Conservation (phyloP, 2,888 invertebrate species). For the Peribatodes rhomboidaria region DNA sequence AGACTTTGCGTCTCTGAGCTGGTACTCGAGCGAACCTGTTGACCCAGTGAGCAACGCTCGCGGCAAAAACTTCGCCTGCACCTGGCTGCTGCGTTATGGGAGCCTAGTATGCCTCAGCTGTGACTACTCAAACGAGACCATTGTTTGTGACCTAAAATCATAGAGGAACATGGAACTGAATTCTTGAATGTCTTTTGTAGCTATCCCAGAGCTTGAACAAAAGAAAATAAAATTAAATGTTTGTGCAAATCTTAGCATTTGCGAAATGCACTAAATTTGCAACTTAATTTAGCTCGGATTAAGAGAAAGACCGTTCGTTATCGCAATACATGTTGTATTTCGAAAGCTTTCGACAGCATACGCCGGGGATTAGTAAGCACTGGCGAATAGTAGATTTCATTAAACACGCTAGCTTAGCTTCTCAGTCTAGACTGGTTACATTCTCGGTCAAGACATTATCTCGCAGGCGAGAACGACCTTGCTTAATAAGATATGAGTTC, state of each 20-base stretch:
- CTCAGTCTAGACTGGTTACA: constrained; percentile 42
- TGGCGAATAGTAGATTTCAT: constrained; percentile 40
- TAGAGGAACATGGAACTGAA: constrained; percentile 44
- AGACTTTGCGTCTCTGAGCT: constrained; percentile 71
- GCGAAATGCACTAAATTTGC: constrained; percentile 17
- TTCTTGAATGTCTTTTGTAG: constrained; percentile 33
- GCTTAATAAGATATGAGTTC: constrained; percentile 36
- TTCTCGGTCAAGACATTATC: constrained; percentile 37
- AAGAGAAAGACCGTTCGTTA: constrained; percentile 54
- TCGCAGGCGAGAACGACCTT: constrained; percentile 36
- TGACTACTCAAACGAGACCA: constrained; percentile 62
- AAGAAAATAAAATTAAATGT: constrained; percentile 17
- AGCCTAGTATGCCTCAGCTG: constrained; percentile 56
- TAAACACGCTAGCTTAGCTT: constrained; percentile 36
- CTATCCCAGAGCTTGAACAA: constrained; percentile 13
- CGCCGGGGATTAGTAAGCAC: constrained; percentile 51
- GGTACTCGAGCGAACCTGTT: constrained; percentile 77
- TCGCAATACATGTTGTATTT: constrained; percentile 50
- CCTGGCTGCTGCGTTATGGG: constrained; percentile 67
- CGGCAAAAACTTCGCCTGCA: constrained; percentile 72
- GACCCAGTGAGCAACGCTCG: constrained; percentile 77
- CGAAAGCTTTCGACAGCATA: constrained; percentile 51
- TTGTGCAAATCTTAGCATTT: constrained; percentile 7
- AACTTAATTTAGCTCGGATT: constrained; percentile 30
- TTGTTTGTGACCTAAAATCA: constrained; percentile 67